Conservation (phyloP, 2,797 vertebrate genomes). For the Gymnocypris eckloni region DNA sequence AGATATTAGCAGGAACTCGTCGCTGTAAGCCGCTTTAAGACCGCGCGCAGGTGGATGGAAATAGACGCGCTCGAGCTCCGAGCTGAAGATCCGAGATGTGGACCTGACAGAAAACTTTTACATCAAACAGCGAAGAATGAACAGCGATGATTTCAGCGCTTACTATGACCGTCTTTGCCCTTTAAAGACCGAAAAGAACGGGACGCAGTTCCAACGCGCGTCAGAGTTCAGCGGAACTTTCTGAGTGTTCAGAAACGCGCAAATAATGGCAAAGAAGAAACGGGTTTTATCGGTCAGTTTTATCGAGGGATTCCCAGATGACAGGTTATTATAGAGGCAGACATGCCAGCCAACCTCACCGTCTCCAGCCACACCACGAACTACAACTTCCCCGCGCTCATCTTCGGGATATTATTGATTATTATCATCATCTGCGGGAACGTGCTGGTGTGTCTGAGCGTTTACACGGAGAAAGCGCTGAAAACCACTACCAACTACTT, state of each 20-base stretch:
- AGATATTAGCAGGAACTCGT: conserved; percentile 9
- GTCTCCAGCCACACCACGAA: conserved; percentile 37
- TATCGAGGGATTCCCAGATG: conserved; percentile 65
- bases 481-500: conserved; percentile 98
- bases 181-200: conserved; percentile 1
- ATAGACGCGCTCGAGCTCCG: conserved; percentile 10
- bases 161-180: too few species aligned
- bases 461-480: conserved; percentile 89
- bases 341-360: conserved; percentile 76
- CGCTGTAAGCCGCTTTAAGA: conserved; percentile 73
- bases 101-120: conserved; percentile 22
- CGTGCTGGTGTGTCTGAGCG: conserved; percentile 90
- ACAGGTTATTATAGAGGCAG: conserved; percentile 65
- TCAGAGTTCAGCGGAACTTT: conserved; percentile 58
- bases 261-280: conserved; percentile 50
- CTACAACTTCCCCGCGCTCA: conserved; percentile 80
- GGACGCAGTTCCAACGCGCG: conserved; percentile 39
- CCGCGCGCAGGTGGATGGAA: conserved; percentile 43
- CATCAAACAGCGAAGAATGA: background rate
- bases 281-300: conserved; percentile 16
- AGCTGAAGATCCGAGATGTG: background rate
- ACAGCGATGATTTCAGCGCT: background rate
- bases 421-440: conserved; percentile 89
- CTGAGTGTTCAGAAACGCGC: conserved; percentile 30
- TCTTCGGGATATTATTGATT: conserved; percentile 86